Evolutionary conservation across 2,888 invertebrate species (phyloP).

Genomic region (Syrista parreyssii): DNA sequence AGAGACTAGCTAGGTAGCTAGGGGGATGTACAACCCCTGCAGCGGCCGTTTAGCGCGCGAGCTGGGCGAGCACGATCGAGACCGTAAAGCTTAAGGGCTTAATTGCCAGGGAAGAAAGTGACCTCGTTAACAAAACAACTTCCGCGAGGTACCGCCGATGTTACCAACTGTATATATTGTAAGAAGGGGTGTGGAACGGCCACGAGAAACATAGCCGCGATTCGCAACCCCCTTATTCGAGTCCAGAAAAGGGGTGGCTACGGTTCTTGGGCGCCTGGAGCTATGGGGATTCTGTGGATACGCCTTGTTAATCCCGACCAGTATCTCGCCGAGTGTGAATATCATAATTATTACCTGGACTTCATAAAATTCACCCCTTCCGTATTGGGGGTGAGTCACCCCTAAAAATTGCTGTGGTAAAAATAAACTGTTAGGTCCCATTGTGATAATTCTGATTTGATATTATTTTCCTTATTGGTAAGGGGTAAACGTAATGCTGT

Average conservation of each 20-base stretch:
- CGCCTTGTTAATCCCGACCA: constrained; percentile 54
- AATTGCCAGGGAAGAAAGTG: constrained; percentile 26
- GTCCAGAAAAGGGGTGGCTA: constrained; percentile 6
- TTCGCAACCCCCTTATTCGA: constrained; percentile 13
- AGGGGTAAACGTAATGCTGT: too few relatives aligned
- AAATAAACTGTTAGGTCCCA: too few relatives aligned
- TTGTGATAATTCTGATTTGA: too few relatives aligned
- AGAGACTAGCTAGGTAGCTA: too few relatives aligned
- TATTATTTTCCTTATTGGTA: too few relatives aligned
- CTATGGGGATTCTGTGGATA: constrained; percentile 27
- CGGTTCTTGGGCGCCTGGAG: not conserved
- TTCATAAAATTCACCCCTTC: constrained; percentile 15
- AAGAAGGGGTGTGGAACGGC: constrained; percentile 7
- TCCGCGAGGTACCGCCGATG: constrained; percentile 20
- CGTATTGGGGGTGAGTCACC: too few relatives aligned
- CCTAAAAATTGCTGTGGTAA: too few relatives aligned
- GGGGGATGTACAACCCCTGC: not conserved
- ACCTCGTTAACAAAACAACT: constrained; percentile 43
- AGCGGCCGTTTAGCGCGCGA: not conserved
- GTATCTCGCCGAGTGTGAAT: constrained; percentile 49
- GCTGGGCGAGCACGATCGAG: not conserved
- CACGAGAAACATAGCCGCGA: constrained; percentile 5
- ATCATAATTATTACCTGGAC: constrained; percentile 54
- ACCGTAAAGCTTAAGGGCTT: constrained; percentile 9
- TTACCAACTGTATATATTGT: constrained; percentile 10